A percentile compares a stretch with the other conserved stretches of the same genome.
phyloP scores from a whole-genome alignment of 1,140 invertebrate genomes.

The Lineus longissimus region DNA sequence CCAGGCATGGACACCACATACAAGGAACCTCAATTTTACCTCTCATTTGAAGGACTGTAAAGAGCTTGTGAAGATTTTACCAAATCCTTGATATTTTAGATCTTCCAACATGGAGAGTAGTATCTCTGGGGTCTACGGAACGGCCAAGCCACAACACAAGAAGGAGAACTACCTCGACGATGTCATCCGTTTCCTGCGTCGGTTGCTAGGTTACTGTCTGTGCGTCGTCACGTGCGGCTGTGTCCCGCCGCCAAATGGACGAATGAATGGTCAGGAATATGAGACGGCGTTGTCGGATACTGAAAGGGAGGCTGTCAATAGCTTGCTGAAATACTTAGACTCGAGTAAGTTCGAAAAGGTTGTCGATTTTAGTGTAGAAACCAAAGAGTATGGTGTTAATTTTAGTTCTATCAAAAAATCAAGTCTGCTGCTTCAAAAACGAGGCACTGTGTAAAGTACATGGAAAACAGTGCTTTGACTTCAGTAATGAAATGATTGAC shows the following conservation, averaged over 20 bases:
- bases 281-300: conserved; percentile 27
- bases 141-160: conserved; percentile 6
- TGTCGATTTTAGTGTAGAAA: not conserved
- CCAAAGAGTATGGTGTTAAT: not conserved
- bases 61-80: no score
- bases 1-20: no score
- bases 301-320: conserved; percentile 28
- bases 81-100: no score
- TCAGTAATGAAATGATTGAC: no score
- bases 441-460: no score
- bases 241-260: conserved; percentile 12
- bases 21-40: no score
- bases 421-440: no score
- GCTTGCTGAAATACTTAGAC: conserved; percentile 30
- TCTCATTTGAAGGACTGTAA: no score
- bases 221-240: conserved; percentile 29
- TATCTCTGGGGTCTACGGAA: no score
- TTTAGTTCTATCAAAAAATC: no score
- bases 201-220: conserved; percentile 22
- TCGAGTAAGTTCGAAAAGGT: conserved; percentile 22
- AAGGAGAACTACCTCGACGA: conserved; percentile 23
- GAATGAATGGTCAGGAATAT: conserved; percentile 21
- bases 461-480: no score
- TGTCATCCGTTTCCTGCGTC: conserved; percentile 15
- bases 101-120: no score